Percentiles rank a stretch among this genome's conserved stretches.
Conservation (phyloP, 30 jellyfish, hydroid and myxozoan species). For the Turritopsis rubra region DNA sequence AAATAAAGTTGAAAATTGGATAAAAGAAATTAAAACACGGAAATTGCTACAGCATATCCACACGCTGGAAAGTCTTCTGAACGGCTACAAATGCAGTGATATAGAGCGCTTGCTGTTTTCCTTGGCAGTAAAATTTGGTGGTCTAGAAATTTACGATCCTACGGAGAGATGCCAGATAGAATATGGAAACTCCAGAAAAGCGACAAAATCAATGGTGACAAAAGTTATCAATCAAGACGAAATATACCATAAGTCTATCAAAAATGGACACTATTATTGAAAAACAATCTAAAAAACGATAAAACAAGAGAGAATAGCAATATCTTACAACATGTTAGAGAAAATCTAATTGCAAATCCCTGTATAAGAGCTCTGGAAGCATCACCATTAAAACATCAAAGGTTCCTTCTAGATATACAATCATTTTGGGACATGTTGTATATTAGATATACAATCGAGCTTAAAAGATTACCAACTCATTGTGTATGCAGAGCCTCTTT, state of each 20-base stretch:
- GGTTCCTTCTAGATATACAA: not conserved
- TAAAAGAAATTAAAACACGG: no score
- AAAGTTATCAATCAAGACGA: not conserved
- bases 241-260: not conserved
- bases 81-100: not conserved
- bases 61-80: not conserved
- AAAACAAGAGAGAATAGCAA: not conserved
- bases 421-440: not conserved
- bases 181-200: not conserved
- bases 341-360: not conserved
- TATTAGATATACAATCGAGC: not conserved
- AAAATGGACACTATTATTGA: not conserved
- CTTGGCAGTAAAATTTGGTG: not conserved
- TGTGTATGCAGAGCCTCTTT: constrained; percentile 10
- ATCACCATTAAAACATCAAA: not conserved
- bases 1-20: not conserved
- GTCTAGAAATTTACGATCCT: not conserved
- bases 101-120: constrained; percentile 3
- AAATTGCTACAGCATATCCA: not conserved
- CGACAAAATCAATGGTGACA: not conserved
- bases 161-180: not conserved
- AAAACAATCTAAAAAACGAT: not conserved
- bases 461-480: not conserved
- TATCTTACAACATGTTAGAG: not conserved
- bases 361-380: not conserved